Evolutionary conservation across 2,113 vertebrate species (phyloP).

Genomic region (Pygoscelis adeliae): DNA sequence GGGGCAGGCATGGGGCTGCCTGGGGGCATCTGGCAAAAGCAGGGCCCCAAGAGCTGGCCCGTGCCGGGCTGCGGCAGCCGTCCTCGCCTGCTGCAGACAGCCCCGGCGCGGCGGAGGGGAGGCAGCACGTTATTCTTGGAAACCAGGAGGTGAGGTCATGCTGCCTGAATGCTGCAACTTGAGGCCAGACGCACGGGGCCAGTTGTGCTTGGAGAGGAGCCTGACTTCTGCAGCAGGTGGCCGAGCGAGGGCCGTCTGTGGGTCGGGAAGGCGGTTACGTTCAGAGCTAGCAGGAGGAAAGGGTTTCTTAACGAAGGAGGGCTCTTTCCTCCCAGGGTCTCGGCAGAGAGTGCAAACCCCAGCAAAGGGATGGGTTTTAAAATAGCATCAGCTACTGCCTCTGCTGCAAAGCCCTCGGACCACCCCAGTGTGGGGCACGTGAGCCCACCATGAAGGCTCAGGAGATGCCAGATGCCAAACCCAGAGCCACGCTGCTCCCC

Average conservation of each 20-base stretch:
- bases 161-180: slow-evolving; percentile 66
- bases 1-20: fast-evolving
- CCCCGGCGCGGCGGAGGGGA: background rate
- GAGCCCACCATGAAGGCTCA: background rate
- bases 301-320: background rate
- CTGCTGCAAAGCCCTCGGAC: background rate
- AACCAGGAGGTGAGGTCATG: slow-evolving; percentile 69
- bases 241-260: background rate
- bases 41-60: background rate
- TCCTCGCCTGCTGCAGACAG: background rate
- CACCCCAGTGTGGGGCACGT: fast-evolving
- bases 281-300: background rate
- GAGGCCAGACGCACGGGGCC: slow-evolving; percentile 45
- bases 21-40: fast-evolving
- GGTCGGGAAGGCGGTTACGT: background rate
- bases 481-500: fast-evolving
- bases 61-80: background rate
- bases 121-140: slow-evolving; percentile 61
- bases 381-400: background rate
- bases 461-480: background rate
- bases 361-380: background rate
- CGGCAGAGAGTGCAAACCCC: background rate
- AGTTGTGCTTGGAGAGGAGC: slow-evolving; percentile 38
- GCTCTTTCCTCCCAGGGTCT: background rate
- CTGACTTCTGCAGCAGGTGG: background rate